Conservation (phyloP, 1,140 invertebrate genomes). For the Papilio polyxenes region DNA sequence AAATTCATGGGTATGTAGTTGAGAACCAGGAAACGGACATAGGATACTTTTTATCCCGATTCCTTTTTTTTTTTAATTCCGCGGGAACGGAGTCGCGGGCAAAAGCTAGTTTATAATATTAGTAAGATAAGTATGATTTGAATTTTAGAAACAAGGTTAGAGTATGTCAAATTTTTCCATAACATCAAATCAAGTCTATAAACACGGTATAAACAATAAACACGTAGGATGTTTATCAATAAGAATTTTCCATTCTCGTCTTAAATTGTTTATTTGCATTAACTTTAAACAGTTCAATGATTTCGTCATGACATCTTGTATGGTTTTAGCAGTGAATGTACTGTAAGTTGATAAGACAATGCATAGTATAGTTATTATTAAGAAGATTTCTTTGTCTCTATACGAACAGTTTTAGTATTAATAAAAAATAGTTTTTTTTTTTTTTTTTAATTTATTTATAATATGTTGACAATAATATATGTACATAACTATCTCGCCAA, state of each 20-base stretch:
- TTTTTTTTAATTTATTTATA: no score
- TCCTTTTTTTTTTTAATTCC: no score
- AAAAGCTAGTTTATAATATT: no score
- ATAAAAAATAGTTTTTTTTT: no score
- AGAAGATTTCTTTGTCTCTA: not conserved
- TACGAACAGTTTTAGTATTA: not conserved
- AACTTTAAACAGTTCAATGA: not conserved
- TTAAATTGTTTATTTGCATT: not conserved
- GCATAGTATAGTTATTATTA: not conserved
- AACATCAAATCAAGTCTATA: not conserved
- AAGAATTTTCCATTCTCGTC: not conserved
- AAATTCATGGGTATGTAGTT: no score
- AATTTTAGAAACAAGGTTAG: not conserved
- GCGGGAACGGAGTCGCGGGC: no score
- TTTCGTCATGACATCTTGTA: not conserved
- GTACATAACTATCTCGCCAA: no score
- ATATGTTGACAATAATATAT: no score
- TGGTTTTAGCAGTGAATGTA: not conserved
- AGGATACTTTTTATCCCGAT: no score
- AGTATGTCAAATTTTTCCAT: not conserved
- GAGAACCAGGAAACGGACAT: no score
- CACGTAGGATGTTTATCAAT: not conserved
- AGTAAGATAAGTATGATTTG: not conserved
- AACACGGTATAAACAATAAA: not conserved
- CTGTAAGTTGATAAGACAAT: not conserved